Base-by-base conservation (phyloP, 2,113 vertebrate species). In the Chloebia gouldiae region DNA sequence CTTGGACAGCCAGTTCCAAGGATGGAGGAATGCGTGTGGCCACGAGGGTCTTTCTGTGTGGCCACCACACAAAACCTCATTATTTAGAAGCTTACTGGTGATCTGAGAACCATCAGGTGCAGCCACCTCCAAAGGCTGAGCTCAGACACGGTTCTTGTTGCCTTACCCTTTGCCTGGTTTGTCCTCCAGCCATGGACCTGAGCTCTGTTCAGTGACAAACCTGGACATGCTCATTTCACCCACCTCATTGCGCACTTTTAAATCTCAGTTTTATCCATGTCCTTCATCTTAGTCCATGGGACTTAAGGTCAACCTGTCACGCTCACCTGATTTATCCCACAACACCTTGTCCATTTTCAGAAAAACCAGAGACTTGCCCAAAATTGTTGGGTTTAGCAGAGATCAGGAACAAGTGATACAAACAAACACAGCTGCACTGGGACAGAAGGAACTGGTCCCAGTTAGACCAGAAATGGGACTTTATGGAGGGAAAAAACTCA, bases 341-440 rank as follows among this genome's bases (percentile, higher is more conserved):
- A 24, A 2, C 30, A 35, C 70, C 40, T 2, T 4, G 10, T 5
- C 30, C 3, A 0, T 10, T 16, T 27, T 13, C 80, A 44, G 49
- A 42, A 30, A 22, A 0, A 22, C 8, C 59, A n/a, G 28, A 56
- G 40, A 1, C 4, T 50, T 17, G n/a, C 59, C 84, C 59, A 10
- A 10, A 47, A 47, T 1, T 7, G 6, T 25, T 22, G 72, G 47
- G 33, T 71, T 78, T 23, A 27, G 23, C 0, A 11, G 64, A 72
- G 30, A 24, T 7, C 6, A 3, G 33, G 44, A 47, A 50, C 24
- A 17, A 65, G 37, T 0, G 6, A 19, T 21, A 57, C 54, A n/a
- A 65, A 81, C 73, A 28, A 45, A 31, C n/a, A 2, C 30, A 24
- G 21, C 45, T n/a, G 31, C 8, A 4, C 54, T 35, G 68, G 61